A percentile compares a stretch with the other conserved stretches of the same genome.
Conservation (phyloP, 1,140 invertebrate species). For the Hycleus phaleratus region DNA sequence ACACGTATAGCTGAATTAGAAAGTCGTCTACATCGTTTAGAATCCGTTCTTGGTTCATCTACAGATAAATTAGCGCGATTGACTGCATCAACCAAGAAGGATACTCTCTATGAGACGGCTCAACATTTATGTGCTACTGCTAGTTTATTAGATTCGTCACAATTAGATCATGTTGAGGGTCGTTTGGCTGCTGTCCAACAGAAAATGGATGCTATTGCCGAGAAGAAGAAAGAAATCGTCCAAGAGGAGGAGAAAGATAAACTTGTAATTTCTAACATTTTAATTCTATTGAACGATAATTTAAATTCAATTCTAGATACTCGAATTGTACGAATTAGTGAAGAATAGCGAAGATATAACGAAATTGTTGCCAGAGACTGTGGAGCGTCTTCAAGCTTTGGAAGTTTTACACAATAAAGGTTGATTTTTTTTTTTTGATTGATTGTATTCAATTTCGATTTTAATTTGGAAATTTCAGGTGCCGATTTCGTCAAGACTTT, state of each 20-base stretch:
- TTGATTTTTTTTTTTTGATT: slow-evolving; percentile 34
- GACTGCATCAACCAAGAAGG: slow-evolving; percentile 35
- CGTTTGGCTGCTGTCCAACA: slow-evolving; percentile 63
- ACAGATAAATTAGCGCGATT: slow-evolving; percentile 51
- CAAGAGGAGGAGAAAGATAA: slow-evolving; percentile 69
- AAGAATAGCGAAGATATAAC: slow-evolving; percentile 76
- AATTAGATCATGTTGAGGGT: slow-evolving; percentile 76
- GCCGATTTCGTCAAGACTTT: slow-evolving; percentile 78
- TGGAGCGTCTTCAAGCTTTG: slow-evolving; percentile 74
- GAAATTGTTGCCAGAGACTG: slow-evolving; percentile 68
- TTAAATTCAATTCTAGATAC: slow-evolving; percentile 49
- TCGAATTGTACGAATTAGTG: slow-evolving; percentile 77
- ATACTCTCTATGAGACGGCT: slow-evolving; percentile 51
- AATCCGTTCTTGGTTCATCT: slow-evolving; percentile 61
- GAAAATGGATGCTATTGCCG: slow-evolving; percentile 67
- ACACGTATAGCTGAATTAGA: slow-evolving; percentile 64
- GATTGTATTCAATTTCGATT: neutral
- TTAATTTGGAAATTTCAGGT: slow-evolving; percentile 50
- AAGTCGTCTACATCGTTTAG: slow-evolving; percentile 64
- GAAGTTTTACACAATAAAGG: slow-evolving; percentile 85
- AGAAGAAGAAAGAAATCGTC: slow-evolving; percentile 54
- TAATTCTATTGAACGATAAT: neutral
- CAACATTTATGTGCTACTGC: slow-evolving; percentile 66
- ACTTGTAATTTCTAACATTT: slow-evolving; percentile 49
- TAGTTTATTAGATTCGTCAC: slow-evolving; percentile 67